A percentile compares a stretch with the other conserved stretches of the same genome.
Evolutionary conservation across 1,140 invertebrate species (phyloP).

Genomic region (Pararge aegeria): DNA sequence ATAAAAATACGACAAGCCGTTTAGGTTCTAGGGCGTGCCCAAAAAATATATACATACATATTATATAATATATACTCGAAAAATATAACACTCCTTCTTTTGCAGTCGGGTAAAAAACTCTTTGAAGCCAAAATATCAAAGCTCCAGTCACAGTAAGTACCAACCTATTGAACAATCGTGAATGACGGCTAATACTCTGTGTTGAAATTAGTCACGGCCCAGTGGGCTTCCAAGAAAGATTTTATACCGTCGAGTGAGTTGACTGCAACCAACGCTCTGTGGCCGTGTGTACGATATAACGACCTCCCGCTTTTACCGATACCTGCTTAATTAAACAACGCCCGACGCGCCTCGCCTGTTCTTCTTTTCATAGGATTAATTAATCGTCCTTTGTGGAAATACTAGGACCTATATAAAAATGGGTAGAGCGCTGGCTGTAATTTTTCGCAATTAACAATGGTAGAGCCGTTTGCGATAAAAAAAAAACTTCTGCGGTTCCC

Average conservation of each 20-base stretch:
- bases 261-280: constrained; percentile 11
- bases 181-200: constrained; percentile 26
- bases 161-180: constrained; percentile 16
- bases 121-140: not conserved
- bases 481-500: not conserved
- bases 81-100: not conserved
- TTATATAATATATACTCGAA: too few relatives aligned
- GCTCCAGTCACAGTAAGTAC: not conserved
- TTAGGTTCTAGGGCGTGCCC: too few relatives aligned
- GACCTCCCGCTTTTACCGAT: constrained; percentile 25
- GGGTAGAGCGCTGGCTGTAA: not conserved
- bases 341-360: not conserved
- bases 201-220: constrained; percentile 24
- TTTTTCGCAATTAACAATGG: constrained; percentile 5
- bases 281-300: constrained; percentile 5
- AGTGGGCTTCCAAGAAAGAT: constrained; percentile 22
- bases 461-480: not conserved
- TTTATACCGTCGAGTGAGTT: constrained; percentile 14
- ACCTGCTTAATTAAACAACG: constrained; percentile 22
- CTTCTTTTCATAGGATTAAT: constrained; percentile 20
- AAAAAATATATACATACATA: too few relatives aligned
- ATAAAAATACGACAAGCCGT: too few relatives aligned
- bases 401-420: constrained; percentile 1
- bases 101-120: too few relatives aligned
- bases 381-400: constrained; percentile 12